Evolutionary conservation across 37 sponge, comb jelly and placozoan species (phyloP), one percentile per base, ranked within the genome.

Genomic region (Geodia barretti): DNA sequence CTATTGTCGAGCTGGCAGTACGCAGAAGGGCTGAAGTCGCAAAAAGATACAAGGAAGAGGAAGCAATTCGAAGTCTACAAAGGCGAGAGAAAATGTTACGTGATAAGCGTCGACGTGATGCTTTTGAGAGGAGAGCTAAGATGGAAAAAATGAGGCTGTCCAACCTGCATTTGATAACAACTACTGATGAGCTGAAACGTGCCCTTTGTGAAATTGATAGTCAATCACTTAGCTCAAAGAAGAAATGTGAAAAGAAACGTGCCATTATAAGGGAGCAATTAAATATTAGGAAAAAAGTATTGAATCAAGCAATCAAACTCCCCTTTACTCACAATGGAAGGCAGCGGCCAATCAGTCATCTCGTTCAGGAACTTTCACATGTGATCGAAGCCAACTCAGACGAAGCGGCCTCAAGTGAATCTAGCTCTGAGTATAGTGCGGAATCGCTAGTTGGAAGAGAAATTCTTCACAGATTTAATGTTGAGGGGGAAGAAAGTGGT

Each of bases 401-500:
- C 14, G 14, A 47, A 17, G 54, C 11, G 11, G 14, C 54, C 7
- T 14, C 7, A 47, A 47, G 54, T 47, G 54, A 17, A 14, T 7
- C 14, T 7, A 47, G 54, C 14, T 14, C 11, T 47, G 14, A 7
- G 23, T 73, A 72, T n/a, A 72, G 74, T 36, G 31, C 42, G 3
- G 43, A 74, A 65, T 64, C 78, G 3, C 41, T 78, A 72, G 82
- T 81, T 38, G 82, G 82, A 37, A 30, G 41, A 81, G 39, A 31
- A 39, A 63, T 81, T 8, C 24, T 73, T 1, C 82, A 81, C 31
- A 37, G 41, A 28, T 81, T 81, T 81, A 64, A 81, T 72, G 65
- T 71, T 21, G 74, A 81, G 9, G 39, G 33, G 54, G 80, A 68
- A 69, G 82, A 81, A 72, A 38, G 30, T 81, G 82, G 82, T 81